Percentiles rank a stretch among this genome's conserved stretches.
Conservation (phyloP, 2,797 vertebrate genomes). For the Chaetophractus vellerosus region DNA sequence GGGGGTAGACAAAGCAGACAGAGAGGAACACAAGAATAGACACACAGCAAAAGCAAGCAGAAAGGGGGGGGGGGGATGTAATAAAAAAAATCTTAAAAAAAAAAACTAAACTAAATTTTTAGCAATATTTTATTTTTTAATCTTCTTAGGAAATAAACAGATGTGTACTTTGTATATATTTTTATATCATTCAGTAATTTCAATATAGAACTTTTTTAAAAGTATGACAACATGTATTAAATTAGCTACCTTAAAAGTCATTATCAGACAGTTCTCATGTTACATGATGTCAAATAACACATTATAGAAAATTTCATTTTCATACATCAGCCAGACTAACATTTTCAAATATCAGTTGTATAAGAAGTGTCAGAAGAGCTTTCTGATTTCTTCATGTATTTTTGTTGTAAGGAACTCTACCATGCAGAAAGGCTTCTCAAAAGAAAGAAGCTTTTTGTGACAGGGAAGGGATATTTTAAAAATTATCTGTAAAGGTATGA, state of each 20-base stretch:
- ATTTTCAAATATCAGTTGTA: slow-evolving; percentile 3
- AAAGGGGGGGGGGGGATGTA: too few relatives aligned
- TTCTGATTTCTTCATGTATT: slow-evolving; percentile 45
- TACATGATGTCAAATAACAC: slow-evolving; percentile 44
- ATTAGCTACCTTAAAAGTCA: slow-evolving; percentile 49
- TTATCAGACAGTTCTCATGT: slow-evolving; percentile 38
- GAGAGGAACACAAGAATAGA: too few relatives aligned
- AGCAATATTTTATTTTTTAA: neutral
- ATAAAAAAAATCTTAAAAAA: too few relatives aligned
- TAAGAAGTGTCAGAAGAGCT: neutral
- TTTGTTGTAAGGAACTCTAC: slow-evolving; percentile 34
- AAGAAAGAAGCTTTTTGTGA: slow-evolving; percentile 3
- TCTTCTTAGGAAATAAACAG: neutral
- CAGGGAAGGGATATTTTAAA: neutral
- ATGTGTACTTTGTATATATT: neutral
- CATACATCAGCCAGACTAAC: slow-evolving; percentile 21
- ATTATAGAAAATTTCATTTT: slow-evolving; percentile 59
- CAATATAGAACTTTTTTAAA: neutral
- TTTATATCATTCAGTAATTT: neutral
- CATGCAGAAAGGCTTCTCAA: neutral
- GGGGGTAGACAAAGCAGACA: too few relatives aligned
- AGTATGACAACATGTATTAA: neutral
- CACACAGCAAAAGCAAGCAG: too few relatives aligned
- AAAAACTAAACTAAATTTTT: neutral
- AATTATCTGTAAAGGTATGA: slow-evolving; percentile 36